Evolutionary conservation across 2,888 invertebrate species (phyloP).

Genomic region (Carpatolechia fugitivella): DNA sequence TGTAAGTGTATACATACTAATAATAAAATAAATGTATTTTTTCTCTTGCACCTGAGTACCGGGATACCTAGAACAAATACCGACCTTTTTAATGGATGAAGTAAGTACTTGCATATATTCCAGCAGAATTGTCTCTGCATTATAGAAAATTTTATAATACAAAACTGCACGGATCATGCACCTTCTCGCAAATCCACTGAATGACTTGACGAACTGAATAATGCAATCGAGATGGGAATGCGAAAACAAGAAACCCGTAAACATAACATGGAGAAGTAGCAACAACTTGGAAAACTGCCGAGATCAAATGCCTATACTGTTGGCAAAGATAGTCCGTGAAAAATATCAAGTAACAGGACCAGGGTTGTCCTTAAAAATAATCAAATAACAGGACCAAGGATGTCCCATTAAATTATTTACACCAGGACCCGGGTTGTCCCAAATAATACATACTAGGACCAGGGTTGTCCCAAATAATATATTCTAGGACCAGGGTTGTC

Average conservation of each 20-base stretch:
- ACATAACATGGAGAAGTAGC: background rate
- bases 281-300: background rate
- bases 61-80: conserved; percentile 7
- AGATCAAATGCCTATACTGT: background rate
- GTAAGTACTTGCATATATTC: conserved; percentile 34
- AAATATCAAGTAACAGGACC: no score
- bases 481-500: no score
- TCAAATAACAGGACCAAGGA: no score
- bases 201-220: background rate
- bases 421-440: no score
- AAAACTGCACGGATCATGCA: background rate
- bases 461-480: no score
- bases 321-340: no score
- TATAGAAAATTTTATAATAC: background rate
- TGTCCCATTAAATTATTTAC: no score
- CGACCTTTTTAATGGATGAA: conserved; percentile 40
- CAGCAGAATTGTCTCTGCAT: conserved; percentile 20
- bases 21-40: no score
- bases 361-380: no score
- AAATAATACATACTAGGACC: no score
- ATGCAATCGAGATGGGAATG: conserved; percentile 2
- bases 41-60: no score
- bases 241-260: conserved; percentile 1
- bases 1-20: background rate
- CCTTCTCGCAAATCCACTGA: background rate